Evolutionary conservation across 2,113 vertebrate genomes (phyloP).

Genomic region (Stegastes partitus): DNA sequence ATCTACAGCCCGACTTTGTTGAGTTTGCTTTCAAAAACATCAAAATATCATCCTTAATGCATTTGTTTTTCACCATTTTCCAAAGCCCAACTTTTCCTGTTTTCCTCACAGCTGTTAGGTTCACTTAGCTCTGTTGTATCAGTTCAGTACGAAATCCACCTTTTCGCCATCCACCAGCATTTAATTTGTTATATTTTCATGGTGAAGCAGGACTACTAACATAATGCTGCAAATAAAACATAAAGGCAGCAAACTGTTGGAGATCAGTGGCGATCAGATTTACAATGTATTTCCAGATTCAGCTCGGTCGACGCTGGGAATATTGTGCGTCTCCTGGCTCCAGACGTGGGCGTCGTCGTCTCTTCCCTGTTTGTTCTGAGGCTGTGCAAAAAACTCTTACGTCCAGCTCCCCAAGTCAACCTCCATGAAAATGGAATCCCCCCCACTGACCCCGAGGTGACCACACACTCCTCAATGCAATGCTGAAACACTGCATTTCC

Average conservation of each 20-base stretch:
- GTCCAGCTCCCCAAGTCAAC: conserved; percentile 40
- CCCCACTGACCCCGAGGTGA: conserved; percentile 72
- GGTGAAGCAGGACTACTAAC: no score
- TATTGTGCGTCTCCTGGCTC: conserved; percentile 79
- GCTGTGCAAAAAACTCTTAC: conserved; percentile 76
- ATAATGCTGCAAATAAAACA: no score
- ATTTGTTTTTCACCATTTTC: background rate
- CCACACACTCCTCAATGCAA: background rate
- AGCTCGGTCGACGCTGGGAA: conserved; percentile 77
- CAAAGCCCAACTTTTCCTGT: background rate
- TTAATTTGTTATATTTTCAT: no score
- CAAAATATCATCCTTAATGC: no score
- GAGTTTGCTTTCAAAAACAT: no score
- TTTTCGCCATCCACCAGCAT: no score
- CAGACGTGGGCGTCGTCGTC: conserved; percentile 79
- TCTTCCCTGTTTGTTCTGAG: conserved; percentile 70
- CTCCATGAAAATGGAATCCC: conserved; percentile 70
- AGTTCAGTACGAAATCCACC: no score
- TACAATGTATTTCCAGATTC: conserved; percentile 78
- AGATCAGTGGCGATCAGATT: background rate
- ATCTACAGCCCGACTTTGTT: no score
- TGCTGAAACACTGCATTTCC: no score
- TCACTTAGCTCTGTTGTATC: no score
- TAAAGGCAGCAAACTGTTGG: no score
- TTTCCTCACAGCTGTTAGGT: no score